A percentile compares a stretch with the other conserved stretches of the same genome.
These are phyloP conservation scores for Caenorhabditis tropicalis DNA, from an alignment of 1,140 invertebrate genomes.

Conservation along the genomic window DNA sequence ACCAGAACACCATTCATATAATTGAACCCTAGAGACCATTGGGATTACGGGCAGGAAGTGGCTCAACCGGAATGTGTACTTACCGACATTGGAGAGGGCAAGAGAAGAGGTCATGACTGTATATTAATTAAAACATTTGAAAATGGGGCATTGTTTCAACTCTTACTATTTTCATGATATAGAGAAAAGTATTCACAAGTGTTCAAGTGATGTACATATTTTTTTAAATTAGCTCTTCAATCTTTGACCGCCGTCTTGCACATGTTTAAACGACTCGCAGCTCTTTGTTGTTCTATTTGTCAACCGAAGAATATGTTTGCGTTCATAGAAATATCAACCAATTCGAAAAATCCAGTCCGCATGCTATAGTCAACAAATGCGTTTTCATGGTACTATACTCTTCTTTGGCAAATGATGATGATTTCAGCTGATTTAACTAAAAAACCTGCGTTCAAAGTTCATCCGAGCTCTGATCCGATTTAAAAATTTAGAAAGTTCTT, in stretches of 20 bases:
- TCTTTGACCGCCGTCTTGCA: conserved; percentile 9
- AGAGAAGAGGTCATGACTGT: background rate
- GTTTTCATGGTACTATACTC: background rate
- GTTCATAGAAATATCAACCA: background rate
- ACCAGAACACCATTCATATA: background rate
- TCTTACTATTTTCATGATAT: too few species aligned
- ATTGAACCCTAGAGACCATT: conserved; percentile 26
- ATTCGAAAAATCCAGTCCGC: background rate
- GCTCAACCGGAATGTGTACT: background rate
- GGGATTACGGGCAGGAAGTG: conserved; percentile 36
- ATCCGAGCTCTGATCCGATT: too few species aligned
- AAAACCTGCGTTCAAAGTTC: too few species aligned
- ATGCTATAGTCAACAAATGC: background rate
- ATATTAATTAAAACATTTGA: background rate
- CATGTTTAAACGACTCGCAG: conserved; percentile 16
- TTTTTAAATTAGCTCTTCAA: background rate
- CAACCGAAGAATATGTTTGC: background rate
- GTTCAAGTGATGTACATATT: conserved; percentile 18
- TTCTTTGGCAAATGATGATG: background rate
- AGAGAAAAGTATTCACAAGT: too few species aligned
- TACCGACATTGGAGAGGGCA: background rate
- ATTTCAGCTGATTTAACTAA: background rate
- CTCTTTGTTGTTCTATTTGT: background rate
- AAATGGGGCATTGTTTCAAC: too few species aligned
- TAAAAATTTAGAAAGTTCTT: too few species aligned